Conservation (phyloP, 2,888 invertebrate genomes). For the Scaptomyza tumidula region DNA sequence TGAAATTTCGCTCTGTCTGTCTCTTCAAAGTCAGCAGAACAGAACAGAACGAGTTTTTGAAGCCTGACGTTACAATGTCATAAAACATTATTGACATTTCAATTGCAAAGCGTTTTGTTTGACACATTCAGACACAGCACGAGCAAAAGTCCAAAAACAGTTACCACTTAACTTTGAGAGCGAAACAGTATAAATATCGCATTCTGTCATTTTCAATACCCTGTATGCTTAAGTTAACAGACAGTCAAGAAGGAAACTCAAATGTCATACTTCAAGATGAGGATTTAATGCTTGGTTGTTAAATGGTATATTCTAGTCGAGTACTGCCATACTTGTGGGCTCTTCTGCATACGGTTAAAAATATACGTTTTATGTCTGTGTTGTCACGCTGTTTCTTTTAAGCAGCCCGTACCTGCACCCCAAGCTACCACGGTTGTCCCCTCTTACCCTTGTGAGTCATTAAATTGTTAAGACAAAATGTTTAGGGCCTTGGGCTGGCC, state of each 20-base stretch:
- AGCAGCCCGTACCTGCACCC: constrained; percentile 18
- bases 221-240: not conserved
- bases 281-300: not conserved
- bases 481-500: constrained; percentile 39
- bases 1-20: constrained; percentile 21
- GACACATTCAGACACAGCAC: constrained; percentile 20
- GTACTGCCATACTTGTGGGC: not conserved
- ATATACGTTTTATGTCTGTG: constrained; percentile 45
- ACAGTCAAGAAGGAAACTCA: no score
- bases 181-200: not conserved
- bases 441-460: constrained; percentile 47
- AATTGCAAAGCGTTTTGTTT: constrained; percentile 67
- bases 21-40: constrained; percentile 3
- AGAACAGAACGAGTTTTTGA: constrained; percentile 45
- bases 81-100: constrained; percentile 80
- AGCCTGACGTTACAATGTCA: constrained; percentile 52
- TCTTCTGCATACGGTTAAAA: constrained; percentile 32
- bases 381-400: constrained; percentile 54
- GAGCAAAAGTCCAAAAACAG: not conserved
- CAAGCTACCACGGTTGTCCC: not conserved
- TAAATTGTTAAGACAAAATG: constrained; percentile 55
- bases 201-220: constrained; percentile 10
- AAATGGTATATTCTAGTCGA: not conserved
- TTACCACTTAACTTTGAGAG: not conserved
- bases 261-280: no score